These are phyloP conservation scores for Heteronetta atricapilla DNA, from an alignment of 2,113 vertebrate species.

Conservation along the genomic window DNA sequence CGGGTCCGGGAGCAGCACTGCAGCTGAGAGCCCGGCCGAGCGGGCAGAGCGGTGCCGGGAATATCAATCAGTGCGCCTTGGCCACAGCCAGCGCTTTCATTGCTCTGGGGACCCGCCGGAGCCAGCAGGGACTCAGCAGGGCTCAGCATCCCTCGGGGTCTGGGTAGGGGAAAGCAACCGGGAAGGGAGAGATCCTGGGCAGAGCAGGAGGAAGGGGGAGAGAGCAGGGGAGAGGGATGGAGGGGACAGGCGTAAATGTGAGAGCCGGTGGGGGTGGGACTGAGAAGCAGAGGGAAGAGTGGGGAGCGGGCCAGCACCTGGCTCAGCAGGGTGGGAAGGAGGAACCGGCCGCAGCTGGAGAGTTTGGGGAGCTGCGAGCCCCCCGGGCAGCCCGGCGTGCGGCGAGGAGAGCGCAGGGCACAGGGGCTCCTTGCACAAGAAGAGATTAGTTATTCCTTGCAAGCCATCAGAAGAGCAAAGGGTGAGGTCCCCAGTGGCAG, in stretches of 20 bases:
- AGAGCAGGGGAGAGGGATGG: neutral
- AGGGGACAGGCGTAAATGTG: neutral
- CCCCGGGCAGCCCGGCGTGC: neutral
- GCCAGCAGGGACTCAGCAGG: neutral
- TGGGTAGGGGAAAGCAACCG: neutral
- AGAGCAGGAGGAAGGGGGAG: neutral
- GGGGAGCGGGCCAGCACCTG: neutral
- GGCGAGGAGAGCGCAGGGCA: neutral
- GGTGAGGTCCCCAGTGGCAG: accelerated
- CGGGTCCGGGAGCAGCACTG: constrained; percentile 10
- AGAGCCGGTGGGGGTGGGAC: neutral
- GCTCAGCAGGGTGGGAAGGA: neutral
- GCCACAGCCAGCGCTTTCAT: constrained; percentile 60
- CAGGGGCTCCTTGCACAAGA: neutral
- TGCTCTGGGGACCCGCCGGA: neutral
- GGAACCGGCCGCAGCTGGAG: neutral
- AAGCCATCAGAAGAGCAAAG: neutral
- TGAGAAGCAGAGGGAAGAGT: neutral
- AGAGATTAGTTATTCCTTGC: neutral
- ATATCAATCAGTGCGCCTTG: constrained; percentile 64
- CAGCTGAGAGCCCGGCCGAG: constrained; percentile 55
- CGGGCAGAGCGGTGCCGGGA: constrained; percentile 62
- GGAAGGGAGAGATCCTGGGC: neutral
- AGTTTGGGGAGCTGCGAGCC: neutral
- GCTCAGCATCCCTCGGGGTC: neutral